Base-by-base conservation (phyloP, 2,797 vertebrate genomes). In the Diplodus sargus region DNA sequence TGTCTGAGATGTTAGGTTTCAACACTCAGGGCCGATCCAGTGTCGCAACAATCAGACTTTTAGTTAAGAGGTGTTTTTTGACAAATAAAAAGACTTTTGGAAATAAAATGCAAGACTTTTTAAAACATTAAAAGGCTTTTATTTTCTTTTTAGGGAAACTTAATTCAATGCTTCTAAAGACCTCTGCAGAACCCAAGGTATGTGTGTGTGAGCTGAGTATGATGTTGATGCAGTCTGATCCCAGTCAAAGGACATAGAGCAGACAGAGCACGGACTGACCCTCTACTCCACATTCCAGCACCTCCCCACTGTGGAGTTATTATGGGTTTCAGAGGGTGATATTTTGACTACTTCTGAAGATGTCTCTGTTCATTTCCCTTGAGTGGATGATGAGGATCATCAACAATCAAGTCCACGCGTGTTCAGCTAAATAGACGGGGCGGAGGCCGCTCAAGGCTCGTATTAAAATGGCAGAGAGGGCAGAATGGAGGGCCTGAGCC, bases 331-430 rank as follows among this genome's bases (percentile, higher is more conserved):
- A 77, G 73, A 76, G 70, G 85, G 16, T 22, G 60, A 78, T 88
- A 84, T 90, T 86, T 91, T 79, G 83, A 69, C 89, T 81, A 64
- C 51, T 57, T 57, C 57, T 70, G 70, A 80, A 85, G 85, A 85
- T 54, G 84, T 78, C 83, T 79, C 67, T 73, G 28, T 75, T 88
- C 87, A 79, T 90, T 92, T 91, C 83, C 80, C 86, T 67, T 0
- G 52, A 88, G 87, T 78, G 73, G 75, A 74, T 85, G 81, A 87
- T 73, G 78, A 89, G 70, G 64, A 88, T 83, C 81, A 78, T 87
- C 87, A 78, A 74, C 88, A 86, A 81, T 84, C 79, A 79, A 53
- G 52, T 51, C 58, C 16, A 64, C 45, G 68, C 51, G 61, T 56
- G 74, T 81, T 67, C 73, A 83, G 78, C 69, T 82, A 80, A 85